A percentile compares a stretch with the other conserved stretches of the same genome.
These are phyloP conservation scores for Pseudopodoces humilis DNA, from an alignment of 2,113 vertebrate species.

Conservation along the genomic window DNA sequence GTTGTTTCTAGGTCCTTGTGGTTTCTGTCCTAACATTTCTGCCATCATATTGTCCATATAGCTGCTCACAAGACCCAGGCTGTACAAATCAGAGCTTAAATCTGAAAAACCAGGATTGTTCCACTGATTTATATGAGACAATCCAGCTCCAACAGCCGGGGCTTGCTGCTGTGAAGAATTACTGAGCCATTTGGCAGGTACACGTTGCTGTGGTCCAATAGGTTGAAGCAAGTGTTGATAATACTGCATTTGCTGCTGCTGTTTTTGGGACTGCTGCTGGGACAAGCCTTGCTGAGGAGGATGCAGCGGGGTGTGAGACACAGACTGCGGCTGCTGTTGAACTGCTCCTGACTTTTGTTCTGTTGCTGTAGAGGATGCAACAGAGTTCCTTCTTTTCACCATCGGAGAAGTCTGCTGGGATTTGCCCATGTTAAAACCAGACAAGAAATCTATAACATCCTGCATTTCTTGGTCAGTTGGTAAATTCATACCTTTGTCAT, in stretches of 20 bases:
- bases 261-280: conserved; percentile 77
- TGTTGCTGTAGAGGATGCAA: conserved; percentile 82
- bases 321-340: conserved; percentile 78
- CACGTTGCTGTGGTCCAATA: conserved; percentile 79
- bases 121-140: conserved; percentile 92
- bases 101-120: conserved; percentile 84
- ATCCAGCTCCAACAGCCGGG: conserved; percentile 79
- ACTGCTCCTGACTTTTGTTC: conserved; percentile 86
- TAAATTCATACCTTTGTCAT: conserved; percentile 96
- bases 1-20: conserved; percentile 95
- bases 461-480: conserved; percentile 99
- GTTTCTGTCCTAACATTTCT: conserved; percentile 96
- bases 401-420: conserved; percentile 94
- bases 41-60: conserved; percentile 98
- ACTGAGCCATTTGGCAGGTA: conserved; percentile 86
- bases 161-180: conserved; percentile 81
- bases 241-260: conserved; percentile 87
- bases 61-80: conserved; percentile 94
- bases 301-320: conserved; percentile 80
- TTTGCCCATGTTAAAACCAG: conserved; percentile 98
- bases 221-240: conserved; percentile 93
- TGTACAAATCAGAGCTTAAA: conserved; percentile 95
- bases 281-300: conserved; percentile 77
- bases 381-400: conserved; percentile 91
- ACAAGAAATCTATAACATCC: conserved; percentile 98